A percentile compares a stretch with the other conserved stretches of the same genome.
phyloP scores from a whole-genome alignment of 1,140 invertebrate genomes.

The Caenorhabditis tropicalis region DNA sequence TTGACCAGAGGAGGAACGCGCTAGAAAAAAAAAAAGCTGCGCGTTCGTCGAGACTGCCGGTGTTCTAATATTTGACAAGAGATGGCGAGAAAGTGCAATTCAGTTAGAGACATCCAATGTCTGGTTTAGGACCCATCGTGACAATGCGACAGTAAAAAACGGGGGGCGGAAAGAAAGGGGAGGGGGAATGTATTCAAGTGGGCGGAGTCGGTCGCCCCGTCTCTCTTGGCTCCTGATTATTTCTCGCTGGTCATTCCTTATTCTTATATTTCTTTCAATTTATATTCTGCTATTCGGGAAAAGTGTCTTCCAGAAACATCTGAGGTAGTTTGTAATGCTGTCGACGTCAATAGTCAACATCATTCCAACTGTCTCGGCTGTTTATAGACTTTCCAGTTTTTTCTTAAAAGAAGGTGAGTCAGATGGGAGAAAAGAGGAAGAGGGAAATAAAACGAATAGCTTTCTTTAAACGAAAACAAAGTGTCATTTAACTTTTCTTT shows the following conservation, averaged over 20 bases:
- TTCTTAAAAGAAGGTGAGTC: not conserved
- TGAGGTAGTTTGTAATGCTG: constrained; percentile 36
- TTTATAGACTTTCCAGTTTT: not conserved
- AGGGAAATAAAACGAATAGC: too few relatives aligned
- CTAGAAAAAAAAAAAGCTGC: constrained; percentile 4
- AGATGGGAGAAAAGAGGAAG: not conserved
- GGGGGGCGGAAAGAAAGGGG: not conserved
- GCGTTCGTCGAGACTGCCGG: not conserved
- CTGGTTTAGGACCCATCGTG: constrained; percentile 28
- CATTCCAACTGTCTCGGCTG: constrained; percentile 26
- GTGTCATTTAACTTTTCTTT: too few relatives aligned
- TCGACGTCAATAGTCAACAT: constrained; percentile 13
- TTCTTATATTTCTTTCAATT: not conserved
- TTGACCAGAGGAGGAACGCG: not conserved
- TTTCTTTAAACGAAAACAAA: too few relatives aligned
- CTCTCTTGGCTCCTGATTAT: constrained; percentile 2
- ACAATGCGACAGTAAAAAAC: not conserved
- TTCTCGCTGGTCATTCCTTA: not conserved
- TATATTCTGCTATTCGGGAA: not conserved
- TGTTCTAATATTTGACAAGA: constrained; percentile 34
- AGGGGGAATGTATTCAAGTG: not conserved
- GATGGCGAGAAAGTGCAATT: constrained; percentile 29
- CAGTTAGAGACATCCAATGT: constrained; percentile 12
- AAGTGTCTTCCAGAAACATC: not conserved
- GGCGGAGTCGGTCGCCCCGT: not conserved